A percentile compares a stretch with the other conserved stretches of the same genome.
These are phyloP conservation scores for Junonia oenone DNA, from an alignment of 2,888 invertebrate genomes.

Conservation along the genomic window DNA sequence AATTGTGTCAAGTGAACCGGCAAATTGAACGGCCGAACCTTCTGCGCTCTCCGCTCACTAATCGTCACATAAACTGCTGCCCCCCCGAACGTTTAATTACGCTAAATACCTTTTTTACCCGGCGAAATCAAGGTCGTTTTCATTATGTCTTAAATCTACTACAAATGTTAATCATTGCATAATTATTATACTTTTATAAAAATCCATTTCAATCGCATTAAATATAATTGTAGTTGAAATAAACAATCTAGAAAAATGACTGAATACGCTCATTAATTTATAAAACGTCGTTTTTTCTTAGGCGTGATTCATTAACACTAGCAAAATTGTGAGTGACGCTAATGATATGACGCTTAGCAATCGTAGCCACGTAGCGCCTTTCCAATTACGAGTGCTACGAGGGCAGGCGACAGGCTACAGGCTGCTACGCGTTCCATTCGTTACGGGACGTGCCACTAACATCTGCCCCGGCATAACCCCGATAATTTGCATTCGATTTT, in stretches of 20 bases:
- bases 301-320: constrained; percentile 27
- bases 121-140: constrained; percentile 15
- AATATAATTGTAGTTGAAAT: not conserved
- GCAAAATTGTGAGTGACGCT: constrained; percentile 72
- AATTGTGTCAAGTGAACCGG: constrained; percentile 80
- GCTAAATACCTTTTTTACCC: constrained; percentile 58
- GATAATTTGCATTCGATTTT: constrained; percentile 53
- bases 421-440: constrained; percentile 64
- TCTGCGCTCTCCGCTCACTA: constrained; percentile 72
- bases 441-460: constrained; percentile 68
- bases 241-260: not conserved
- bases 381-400: constrained; percentile 61
- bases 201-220: not conserved
- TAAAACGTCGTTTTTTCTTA: constrained; percentile 18
- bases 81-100: constrained; percentile 70
- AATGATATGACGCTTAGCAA: constrained; percentile 66
- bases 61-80: constrained; percentile 75
- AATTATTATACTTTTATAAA: not conserved
- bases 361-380: constrained; percentile 56
- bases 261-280: constrained; percentile 4
- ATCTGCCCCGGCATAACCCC: constrained; percentile 56
- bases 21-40: constrained; percentile 79
- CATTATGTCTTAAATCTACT: constrained; percentile 7
- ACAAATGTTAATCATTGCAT: not conserved
- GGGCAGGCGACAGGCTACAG: constrained; percentile 32